phyloP scores from a whole-genome alignment of 2,888 invertebrate genomes.

The Stenichneumon culpator region DNA sequence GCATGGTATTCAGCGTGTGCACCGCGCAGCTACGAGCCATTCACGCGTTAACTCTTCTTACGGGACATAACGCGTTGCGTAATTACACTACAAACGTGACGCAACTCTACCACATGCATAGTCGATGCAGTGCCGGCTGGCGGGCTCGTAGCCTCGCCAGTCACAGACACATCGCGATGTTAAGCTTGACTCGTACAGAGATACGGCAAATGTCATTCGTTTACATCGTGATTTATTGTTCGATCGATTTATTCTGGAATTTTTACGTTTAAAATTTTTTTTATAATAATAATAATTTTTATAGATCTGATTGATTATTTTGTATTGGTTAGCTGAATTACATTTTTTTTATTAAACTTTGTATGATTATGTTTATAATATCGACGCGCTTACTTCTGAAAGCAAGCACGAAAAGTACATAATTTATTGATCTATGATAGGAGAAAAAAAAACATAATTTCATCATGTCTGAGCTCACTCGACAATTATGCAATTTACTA shows the following conservation, averaged over 20 bases:
- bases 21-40: conserved; percentile 15
- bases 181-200: neutral
- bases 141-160: neutral
- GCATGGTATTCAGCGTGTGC: neutral
- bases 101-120: conserved; percentile 58
- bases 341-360: neutral
- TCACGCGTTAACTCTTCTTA: conserved; percentile 69
- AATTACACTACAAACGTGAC: conserved; percentile 70
- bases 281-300: neutral
- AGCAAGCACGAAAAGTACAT: too few relatives aligned
- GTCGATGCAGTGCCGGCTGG: conserved; percentile 27
- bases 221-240: neutral
- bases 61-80: conserved; percentile 69
- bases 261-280: neutral
- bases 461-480: conserved; percentile 24
- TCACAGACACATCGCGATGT: neutral
- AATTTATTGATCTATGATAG: neutral
- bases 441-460: conserved; percentile 19
- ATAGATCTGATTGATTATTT: neutral
- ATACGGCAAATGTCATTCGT: neutral
- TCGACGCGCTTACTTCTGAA: too few relatives aligned
- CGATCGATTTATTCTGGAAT: neutral
- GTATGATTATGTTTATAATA: too few relatives aligned
- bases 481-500: conserved; percentile 4
- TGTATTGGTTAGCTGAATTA: neutral